Base-by-base conservation (phyloP, 2,113 vertebrate species). In the Neolamprologus hecqui region DNA sequence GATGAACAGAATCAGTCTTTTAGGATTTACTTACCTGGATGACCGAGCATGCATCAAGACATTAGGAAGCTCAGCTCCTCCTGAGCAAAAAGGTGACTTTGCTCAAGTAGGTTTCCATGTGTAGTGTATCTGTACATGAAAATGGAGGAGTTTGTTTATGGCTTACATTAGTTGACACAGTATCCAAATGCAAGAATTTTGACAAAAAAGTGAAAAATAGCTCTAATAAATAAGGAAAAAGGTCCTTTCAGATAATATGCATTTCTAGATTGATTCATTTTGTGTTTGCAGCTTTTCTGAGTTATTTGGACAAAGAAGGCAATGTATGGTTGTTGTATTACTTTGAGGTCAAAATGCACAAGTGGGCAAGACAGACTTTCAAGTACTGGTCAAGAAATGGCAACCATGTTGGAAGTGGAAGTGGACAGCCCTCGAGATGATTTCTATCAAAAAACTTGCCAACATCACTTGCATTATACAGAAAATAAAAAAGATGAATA, bases 341-440 rank as follows among this genome's bases (percentile, higher is more conserved):
- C 33, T 65, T 35, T 65, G 17, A 65, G 4, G 33, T 65, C 58
- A 35, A 63, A 63, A 63, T 35, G 2, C 28, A 19, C 2, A 60
- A 33, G 15, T 6, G 58, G 58, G 58, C 17, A 63, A 35, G 31
- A 33, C 31, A 35, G 11, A 68, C 63, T 40, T 21, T n/a, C 9
- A 65, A 35, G 17, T 35, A 5, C 4, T 35, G 9, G 60, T 65
- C 31, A 65, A 37, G 31, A 3, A 65, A 65, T n/a, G 33, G 6
- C 31, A 65, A 7, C 2, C 0, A 65, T n/a, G 31, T 1, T 7
- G 60, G 17, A 65, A 37, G 1, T 35, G 31, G 57, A 60, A 33
- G 31, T 3, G 31, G 58, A 5, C 4, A 11, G 6, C 15, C 58
- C 31, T 63, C 9, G 0, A 63, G 17, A 12, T 63, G 31, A 63